Evolutionary conservation across 2,888 invertebrate genomes (phyloP).

Genomic region (Nomada fabriciana): DNA sequence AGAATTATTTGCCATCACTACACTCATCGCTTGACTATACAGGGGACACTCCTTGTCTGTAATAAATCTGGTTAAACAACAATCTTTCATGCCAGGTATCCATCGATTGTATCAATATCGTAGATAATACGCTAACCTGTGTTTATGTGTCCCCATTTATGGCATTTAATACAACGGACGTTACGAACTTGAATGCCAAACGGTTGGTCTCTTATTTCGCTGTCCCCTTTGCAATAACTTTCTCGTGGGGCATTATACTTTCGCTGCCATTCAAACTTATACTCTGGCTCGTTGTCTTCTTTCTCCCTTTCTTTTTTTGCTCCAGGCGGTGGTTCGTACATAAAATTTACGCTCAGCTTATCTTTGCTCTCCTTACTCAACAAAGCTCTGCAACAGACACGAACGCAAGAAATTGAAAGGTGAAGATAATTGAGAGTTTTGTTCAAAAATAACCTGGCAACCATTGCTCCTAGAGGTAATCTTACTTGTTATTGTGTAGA

Average conservation of each 20-base stretch:
- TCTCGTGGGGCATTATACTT: constrained; percentile 99
- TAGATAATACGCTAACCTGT: constrained; percentile 86
- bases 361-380: constrained; percentile 99
- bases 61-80: constrained; percentile 6
- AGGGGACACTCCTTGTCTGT: constrained; percentile 97
- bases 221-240: constrained; percentile 98
- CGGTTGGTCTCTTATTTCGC: constrained; percentile 98
- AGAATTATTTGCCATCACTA: constrained; percentile 88
- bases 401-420: constrained; percentile 12
- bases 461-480: constrained; percentile 8
- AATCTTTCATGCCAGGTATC: not conserved
- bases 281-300: constrained; percentile 97
- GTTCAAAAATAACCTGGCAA: not conserved
- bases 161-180: constrained; percentile 99
- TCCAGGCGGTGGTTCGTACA: constrained; percentile 99
- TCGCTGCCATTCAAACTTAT: constrained; percentile 99
- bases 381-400: constrained; percentile 89
- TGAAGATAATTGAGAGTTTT: not conserved
- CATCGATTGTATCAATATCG: constrained; percentile 68
- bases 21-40: constrained; percentile 93
- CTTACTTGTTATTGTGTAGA: constrained; percentile 96
- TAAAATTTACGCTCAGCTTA: constrained; percentile 98
- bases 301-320: constrained; percentile 96
- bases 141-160: constrained; percentile 99
- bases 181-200: constrained; percentile 99